Conservation (phyloP, 2,888 invertebrate species). For the Lacanobia wlatinum region DNA sequence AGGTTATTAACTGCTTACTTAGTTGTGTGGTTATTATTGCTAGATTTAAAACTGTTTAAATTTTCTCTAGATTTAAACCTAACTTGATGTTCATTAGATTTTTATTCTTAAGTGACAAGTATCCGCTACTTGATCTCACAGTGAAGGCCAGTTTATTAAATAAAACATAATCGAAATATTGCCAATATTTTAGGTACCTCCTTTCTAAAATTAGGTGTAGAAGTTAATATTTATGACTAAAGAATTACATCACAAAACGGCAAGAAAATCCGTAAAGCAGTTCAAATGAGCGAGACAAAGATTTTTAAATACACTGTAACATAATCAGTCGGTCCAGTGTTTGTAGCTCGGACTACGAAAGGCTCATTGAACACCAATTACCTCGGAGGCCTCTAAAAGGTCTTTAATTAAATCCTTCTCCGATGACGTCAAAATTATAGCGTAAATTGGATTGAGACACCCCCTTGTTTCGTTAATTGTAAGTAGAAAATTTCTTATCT, state of each 20-base stretch:
- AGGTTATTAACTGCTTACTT: not conserved
- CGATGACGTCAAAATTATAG: conserved; percentile 90
- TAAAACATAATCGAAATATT: no score
- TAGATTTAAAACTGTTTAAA: not conserved
- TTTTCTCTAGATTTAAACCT: not conserved
- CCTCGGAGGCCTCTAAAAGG: conserved; percentile 87
- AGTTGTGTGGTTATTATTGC: not conserved
- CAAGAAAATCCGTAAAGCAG: conserved; percentile 9
- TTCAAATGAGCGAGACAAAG: conserved; percentile 68
- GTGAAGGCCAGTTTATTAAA: no score
- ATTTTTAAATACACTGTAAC: conserved; percentile 75
- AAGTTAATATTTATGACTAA: not conserved
- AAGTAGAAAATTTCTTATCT: conserved; percentile 82
- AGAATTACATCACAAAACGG: not conserved
- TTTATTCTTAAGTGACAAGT: no score
- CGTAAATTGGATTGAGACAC: conserved; percentile 88
- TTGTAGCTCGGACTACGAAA: conserved; percentile 86
- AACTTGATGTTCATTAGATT: not conserved
- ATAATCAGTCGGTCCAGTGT: conserved; percentile 83
- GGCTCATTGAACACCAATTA: conserved; percentile 90
- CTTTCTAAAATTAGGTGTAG: no score
- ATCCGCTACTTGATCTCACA: no score
- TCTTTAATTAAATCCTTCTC: conserved; percentile 91
- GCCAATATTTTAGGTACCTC: no score
- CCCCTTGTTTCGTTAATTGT: conserved; percentile 88